These are phyloP conservation scores for Zaprionus kolodkinae DNA, from an alignment of 1,140 invertebrate species.

Conservation along the genomic window DNA sequence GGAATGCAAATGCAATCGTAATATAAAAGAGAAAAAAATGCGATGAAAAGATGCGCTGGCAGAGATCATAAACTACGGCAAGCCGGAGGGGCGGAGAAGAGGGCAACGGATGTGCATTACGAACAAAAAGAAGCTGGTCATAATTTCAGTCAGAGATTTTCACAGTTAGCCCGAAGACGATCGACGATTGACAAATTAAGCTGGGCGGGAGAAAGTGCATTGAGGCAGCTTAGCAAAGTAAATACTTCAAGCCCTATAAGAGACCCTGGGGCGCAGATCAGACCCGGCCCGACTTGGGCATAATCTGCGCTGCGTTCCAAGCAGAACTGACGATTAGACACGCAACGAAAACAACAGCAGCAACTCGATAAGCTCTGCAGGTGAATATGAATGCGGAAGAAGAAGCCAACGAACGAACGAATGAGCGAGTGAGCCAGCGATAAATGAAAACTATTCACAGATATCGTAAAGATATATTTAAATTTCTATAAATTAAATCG, in stretches of 20 bases:
- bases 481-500: constrained; percentile 76
- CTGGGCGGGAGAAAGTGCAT: constrained; percentile 56
- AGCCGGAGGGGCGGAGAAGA: background rate
- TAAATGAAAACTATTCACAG: constrained; percentile 38
- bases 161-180: constrained; percentile 27
- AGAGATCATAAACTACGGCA: constrained; percentile 18
- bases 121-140: constrained; percentile 37
- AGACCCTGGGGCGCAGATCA: background rate
- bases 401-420: background rate
- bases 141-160: constrained; percentile 51
- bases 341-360: constrained; percentile 36
- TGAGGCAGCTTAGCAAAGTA: constrained; percentile 9
- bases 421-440: constrained; percentile 13
- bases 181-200: constrained; percentile 43
- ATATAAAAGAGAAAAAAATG: constrained; percentile 11
- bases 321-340: constrained; percentile 62
- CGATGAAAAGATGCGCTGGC: constrained; percentile 10
- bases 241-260: background rate
- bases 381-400: constrained; percentile 64
- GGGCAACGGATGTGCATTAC: constrained; percentile 51
- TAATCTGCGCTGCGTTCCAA: constrained; percentile 22
- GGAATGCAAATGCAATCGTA: constrained; percentile 23
- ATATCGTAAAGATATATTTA: constrained; percentile 44
- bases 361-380: constrained; percentile 30
- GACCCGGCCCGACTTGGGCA: background rate